Percentiles rank a stretch among this genome's conserved stretches.
Conservation (phyloP, 2,797 vertebrate species). For the Sebastes itinus region DNA sequence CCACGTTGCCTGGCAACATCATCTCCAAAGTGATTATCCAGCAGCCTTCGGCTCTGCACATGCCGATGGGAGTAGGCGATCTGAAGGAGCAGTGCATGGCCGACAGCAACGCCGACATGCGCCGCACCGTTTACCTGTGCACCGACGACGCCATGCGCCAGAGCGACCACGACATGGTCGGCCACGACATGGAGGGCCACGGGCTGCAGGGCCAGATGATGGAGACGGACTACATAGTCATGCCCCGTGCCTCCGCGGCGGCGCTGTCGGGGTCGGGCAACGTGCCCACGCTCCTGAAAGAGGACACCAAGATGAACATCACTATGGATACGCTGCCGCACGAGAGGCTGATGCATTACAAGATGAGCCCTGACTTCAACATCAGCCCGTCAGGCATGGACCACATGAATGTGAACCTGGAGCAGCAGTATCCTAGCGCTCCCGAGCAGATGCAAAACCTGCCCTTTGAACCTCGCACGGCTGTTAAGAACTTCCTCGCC, state of each 20-base stretch:
- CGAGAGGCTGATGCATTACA: conserved; percentile 98
- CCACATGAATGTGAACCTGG: conserved; percentile 95
- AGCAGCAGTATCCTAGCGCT: conserved; percentile 87
- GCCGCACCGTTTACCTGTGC: conserved; percentile 96
- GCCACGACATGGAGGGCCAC: conserved; percentile 88
- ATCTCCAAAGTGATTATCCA: conserved; percentile 99
- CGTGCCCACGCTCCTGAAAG: conserved; percentile 91
- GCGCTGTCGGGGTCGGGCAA: conserved; percentile 83
- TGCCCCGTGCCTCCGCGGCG: conserved; percentile 86
- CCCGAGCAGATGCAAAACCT: conserved; percentile 95
- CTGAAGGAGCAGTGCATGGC: conserved; percentile 91
- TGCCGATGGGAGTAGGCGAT: conserved; percentile 93
- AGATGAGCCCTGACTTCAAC: conserved; percentile 94
- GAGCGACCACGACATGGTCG: conserved; percentile 91
- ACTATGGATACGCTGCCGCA: conserved; percentile 95
- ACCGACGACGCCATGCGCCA: conserved; percentile 94
- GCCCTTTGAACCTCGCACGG: conserved; percentile 96
- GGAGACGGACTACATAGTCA: conserved; percentile 98
- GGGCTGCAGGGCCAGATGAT: conserved; percentile 90
- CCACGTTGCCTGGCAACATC: conserved; percentile 97
- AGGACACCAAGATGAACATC: conserved; percentile 95
- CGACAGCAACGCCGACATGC: conserved; percentile 90
- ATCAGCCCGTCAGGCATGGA: conserved; percentile 94
- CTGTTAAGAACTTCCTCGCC: conserved; percentile 98
- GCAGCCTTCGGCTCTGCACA: conserved; percentile 93